These are phyloP conservation scores for Solenopsis fugax DNA, from an alignment of 1,140 invertebrate genomes.

Conservation along the genomic window DNA sequence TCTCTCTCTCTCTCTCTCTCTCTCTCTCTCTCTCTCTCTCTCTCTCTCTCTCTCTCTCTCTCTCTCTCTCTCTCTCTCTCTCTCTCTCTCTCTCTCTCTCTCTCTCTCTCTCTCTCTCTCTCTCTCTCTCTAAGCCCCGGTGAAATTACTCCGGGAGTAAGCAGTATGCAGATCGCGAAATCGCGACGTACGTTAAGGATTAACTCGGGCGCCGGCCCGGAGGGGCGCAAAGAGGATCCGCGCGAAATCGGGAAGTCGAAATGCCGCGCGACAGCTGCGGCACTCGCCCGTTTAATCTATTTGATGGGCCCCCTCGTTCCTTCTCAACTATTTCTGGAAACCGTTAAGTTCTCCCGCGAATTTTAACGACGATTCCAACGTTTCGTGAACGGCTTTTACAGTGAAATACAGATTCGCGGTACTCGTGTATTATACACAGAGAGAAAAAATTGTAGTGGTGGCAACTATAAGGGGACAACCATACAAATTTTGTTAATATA, in stretches of 20 bases:
- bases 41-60: constrained; percentile 61
- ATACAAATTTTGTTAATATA: too few species aligned
- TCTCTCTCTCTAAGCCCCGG: constrained; percentile 66
- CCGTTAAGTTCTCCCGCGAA: constrained; percentile 32
- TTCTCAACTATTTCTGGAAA: constrained; percentile 44
- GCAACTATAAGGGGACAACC: too few species aligned
- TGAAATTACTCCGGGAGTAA: constrained; percentile 79
- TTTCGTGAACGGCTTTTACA: neutral
- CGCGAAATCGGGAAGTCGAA: constrained; percentile 68
- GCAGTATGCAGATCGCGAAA: constrained; percentile 83
- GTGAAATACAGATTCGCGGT: neutral
- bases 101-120: constrained; percentile 62
- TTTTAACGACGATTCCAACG: constrained; percentile 15
- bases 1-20: constrained; percentile 59
- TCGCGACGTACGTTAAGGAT: constrained; percentile 81
- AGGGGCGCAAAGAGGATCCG: constrained; percentile 70
- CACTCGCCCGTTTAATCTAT: constrained; percentile 67
- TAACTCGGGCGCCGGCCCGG: constrained; percentile 68
- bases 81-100: constrained; percentile 60
- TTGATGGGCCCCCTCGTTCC: neutral
- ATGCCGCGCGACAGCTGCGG: constrained; percentile 64
- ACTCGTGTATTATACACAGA: neutral
- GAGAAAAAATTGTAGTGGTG: too few species aligned
- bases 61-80: constrained; percentile 59
- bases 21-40: constrained; percentile 60